Base-by-base conservation (phyloP, 2,888 invertebrate genomes). In the Chydorus sphaericus region DNA sequence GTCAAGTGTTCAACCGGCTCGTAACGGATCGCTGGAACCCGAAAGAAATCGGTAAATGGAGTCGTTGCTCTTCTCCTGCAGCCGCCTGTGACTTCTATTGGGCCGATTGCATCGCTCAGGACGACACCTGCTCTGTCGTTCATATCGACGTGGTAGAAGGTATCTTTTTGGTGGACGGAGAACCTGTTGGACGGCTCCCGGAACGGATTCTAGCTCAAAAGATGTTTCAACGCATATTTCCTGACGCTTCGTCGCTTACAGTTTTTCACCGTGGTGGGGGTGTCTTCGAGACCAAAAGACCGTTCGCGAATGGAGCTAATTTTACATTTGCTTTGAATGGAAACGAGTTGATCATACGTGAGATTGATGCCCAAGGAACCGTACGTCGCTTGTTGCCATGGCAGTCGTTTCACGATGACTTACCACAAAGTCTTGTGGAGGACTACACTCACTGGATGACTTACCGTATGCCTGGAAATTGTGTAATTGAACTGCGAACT, bases 201-300 rank as follows among this genome's bases (percentile, higher is more conserved):
- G 39, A 39, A 18, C 39, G 39, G 8, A n/a, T 39, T n/a, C n/a
- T 39, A 7, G 20, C n/a, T 10, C 39, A 39, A n/a, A n/a, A 7
- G 7, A n/a, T 39, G 8, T 39, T 39, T n/a, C 39, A 10, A 20
- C 39, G 39, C 8, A 39, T 20, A 7, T 39, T 39, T n/a, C n/a
- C n/a, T n/a, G 6, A n/a, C 6, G 39, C 16, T 6, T 39, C 8
- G 8, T 23, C 8, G 8, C 8, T 39, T 7, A 10, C 8, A n/a
- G 39, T 39, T 39, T 39, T 39, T 39, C 39, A 39, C 16, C 39
- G 39, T 10, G 39, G 39, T n/a, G 39, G 39, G 7, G 39, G 39
- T 18, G 39, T 39, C 16, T 39, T 39, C 20, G 39, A 39, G 20
- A 39, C 39, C 7, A 39, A 39, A n/a, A 7, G 20, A 7, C 8